Evolutionary conservation across 2,888 invertebrate genomes (phyloP).

Genomic region (Drosophila meridionalis): DNA sequence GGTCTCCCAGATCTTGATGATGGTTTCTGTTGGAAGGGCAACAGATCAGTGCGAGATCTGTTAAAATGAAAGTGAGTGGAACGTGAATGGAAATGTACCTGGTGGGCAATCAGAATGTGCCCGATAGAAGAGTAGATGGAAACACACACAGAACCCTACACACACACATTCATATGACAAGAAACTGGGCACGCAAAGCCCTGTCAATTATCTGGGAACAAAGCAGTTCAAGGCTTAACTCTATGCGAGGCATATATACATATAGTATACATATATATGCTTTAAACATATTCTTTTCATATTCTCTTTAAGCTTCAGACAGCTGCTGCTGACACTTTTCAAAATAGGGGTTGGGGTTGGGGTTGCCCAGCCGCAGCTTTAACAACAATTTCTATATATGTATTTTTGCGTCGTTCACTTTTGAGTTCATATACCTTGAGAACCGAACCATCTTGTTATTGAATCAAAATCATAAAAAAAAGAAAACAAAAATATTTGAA

Average conservation of each 20-base stretch:
- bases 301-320: conserved; percentile 36
- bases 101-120: conserved; percentile 46
- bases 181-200: conserved; percentile 1
- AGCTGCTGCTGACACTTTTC: conserved; percentile 44
- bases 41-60: conserved; percentile 20
- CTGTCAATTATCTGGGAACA: conserved; percentile 28
- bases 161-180: not conserved
- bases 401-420: conserved; percentile 51
- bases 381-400: conserved; percentile 26
- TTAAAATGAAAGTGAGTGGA: conserved; percentile 56
- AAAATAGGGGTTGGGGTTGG: conserved; percentile 41
- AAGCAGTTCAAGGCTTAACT: conserved; percentile 27
- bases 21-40: conserved; percentile 23
- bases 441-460: conserved; percentile 57
- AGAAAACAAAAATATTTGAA: conserved; percentile 39
- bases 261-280: not conserved
- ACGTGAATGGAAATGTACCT: conserved; percentile 52
- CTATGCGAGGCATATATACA: not conserved
- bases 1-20: conserved; percentile 27
- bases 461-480: conserved; percentile 43
- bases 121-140: conserved; percentile 23
- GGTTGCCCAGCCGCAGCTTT: conserved; percentile 14
- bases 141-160: not conserved
- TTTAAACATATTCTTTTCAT: not conserved
- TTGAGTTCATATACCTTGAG: conserved; percentile 71